Conservation (phyloP, 1,140 invertebrate genomes). For the Drosophila equinoxialis region DNA sequence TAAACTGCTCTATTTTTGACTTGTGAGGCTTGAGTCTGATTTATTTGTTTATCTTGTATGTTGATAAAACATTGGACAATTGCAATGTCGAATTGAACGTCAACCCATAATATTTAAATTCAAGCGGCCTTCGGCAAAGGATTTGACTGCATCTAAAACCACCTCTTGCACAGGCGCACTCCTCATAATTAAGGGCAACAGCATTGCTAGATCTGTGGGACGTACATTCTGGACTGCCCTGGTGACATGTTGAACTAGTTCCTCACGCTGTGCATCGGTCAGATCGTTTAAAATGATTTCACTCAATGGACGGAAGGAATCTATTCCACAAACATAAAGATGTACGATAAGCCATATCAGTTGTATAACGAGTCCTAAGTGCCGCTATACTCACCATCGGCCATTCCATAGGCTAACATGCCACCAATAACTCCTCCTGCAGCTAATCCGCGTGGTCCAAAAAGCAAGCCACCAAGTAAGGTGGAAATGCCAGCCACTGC, state of each 20-base stretch:
- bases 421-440: slow-evolving; percentile 75
- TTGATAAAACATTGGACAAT: slow-evolving; percentile 43
- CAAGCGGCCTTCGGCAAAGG: slow-evolving; percentile 68
- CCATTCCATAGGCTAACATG: slow-evolving; percentile 72
- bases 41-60: slow-evolving; percentile 40
- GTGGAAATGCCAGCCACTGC: slow-evolving; percentile 72
- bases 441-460: slow-evolving; percentile 73
- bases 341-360: background rate
- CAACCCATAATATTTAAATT: slow-evolving; percentile 75
- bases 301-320: slow-evolving; percentile 66
- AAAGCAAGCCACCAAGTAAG: slow-evolving; percentile 71
- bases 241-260: slow-evolving; percentile 66
- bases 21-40: too few relatives aligned
- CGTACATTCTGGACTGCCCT: slow-evolving; percentile 63
- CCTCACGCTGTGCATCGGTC: slow-evolving; percentile 66
- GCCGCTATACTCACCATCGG: slow-evolving; percentile 55
- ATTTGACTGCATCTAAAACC: slow-evolving; percentile 65
- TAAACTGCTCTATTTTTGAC: too few relatives aligned
- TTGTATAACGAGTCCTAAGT: background rate
- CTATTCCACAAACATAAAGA: slow-evolving; percentile 28
- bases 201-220: slow-evolving; percentile 67
- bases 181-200: slow-evolving; percentile 65
- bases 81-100: slow-evolving; percentile 32
- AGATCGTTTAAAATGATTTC: slow-evolving; percentile 75
- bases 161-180: slow-evolving; percentile 65